Evolutionary conservation across 2,888 invertebrate genomes (phyloP).

Genomic region (Drosophila leonis): DNA sequence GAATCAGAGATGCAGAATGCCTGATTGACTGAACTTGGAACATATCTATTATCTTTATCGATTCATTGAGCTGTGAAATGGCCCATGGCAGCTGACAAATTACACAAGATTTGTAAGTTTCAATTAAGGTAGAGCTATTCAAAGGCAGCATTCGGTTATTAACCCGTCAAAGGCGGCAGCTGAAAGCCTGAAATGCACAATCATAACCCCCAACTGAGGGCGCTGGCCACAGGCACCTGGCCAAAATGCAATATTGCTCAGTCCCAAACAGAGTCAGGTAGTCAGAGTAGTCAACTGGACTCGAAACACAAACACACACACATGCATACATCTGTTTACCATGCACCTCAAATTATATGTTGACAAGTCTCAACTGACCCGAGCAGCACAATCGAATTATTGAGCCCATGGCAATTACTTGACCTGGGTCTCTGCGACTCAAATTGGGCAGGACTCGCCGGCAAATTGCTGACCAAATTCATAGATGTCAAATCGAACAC

Average conservation of each 20-base stretch:
- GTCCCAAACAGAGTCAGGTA: conserved; percentile 4
- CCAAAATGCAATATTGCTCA: conserved; percentile 35
- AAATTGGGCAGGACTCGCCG: conserved; percentile 7
- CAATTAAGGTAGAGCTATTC: conserved; percentile 23
- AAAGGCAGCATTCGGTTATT: conserved; percentile 18
- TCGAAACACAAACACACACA: not conserved
- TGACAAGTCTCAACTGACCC: conserved; percentile 9
- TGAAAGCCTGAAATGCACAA: conserved; percentile 14
- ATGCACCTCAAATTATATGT: conserved; percentile 24
- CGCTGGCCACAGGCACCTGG: conserved; percentile 4
- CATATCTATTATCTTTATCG: conserved; percentile 1
- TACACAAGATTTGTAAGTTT: conserved; percentile 22
- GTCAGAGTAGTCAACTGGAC: not conserved
- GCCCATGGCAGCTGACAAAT: conserved; percentile 15
- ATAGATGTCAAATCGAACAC: not conserved
- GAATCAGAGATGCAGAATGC: not conserved
- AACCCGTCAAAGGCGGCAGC: conserved; percentile 29
- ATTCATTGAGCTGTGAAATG: conserved; percentile 12
- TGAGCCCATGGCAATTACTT: conserved; percentile 32
- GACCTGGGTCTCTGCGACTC: conserved; percentile 9
- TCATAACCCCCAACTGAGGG: not conserved
- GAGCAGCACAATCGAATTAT: conserved; percentile 40
- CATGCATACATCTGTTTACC: not conserved
- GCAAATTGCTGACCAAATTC: conserved; percentile 6
- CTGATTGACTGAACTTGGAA: not conserved